Percentiles rank a stretch among this genome's conserved stretches.
Conservation (phyloP, 2,113 vertebrate genomes). For the Glareola pratincola region DNA sequence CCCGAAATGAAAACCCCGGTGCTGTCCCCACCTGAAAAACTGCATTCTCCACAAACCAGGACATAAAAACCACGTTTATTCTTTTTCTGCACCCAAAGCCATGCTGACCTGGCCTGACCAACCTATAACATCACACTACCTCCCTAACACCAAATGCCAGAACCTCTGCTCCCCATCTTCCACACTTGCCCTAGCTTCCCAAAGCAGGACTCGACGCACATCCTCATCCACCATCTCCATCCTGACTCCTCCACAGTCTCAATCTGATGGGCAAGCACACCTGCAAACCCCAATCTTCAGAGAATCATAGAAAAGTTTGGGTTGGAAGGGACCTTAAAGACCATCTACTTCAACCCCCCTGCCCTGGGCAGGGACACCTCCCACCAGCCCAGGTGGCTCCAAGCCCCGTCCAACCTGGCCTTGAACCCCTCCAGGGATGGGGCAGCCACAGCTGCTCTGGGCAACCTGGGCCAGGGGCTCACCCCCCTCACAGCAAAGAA, state of each 20-base stretch:
- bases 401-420: not conserved
- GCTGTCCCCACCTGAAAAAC: not conserved
- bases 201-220: rapidly evolving
- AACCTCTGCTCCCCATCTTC: not conserved
- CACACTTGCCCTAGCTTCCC: not conserved
- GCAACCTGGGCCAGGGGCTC: not conserved
- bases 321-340: not conserved
- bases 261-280: not conserved
- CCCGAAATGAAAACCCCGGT: rapidly evolving
- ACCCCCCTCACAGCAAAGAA: not conserved
- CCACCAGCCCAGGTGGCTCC: not conserved
- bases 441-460: not conserved
- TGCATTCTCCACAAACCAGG: not conserved
- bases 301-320: not conserved
- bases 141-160: not conserved
- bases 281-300: not conserved
- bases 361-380: not conserved
- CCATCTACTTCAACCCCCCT: not conserved
- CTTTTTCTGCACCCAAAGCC: not conserved
- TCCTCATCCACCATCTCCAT: not conserved
- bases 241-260: not conserved
- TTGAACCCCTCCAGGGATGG: not conserved
- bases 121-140: not conserved
- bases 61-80: not conserved
- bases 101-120: not conserved